A percentile compares a stretch with the other conserved stretches of the same genome.
Conservation (phyloP, 2,113 vertebrate species). For the Paramormyrops kingsleyae region DNA sequence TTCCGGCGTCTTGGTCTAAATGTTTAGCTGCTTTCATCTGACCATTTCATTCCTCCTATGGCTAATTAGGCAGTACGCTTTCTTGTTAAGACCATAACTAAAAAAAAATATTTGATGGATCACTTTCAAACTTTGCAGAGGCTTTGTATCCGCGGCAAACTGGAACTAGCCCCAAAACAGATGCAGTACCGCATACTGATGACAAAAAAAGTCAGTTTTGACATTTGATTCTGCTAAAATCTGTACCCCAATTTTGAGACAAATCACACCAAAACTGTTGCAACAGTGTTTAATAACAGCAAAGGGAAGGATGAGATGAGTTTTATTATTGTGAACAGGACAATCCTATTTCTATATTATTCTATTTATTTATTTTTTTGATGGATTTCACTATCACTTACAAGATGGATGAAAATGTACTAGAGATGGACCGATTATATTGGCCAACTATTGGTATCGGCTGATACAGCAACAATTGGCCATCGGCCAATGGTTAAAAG, state of each 20-base stretch:
- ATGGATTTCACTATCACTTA: not conserved
- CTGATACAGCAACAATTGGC: not conserved
- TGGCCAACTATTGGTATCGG: not conserved
- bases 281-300: no score
- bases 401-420: not conserved
- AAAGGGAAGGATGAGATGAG: not conserved
- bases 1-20: not conserved
- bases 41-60: not conserved
- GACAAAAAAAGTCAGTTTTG: no score
- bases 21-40: not conserved
- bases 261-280: no score
- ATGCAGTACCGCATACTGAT: no score
- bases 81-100: not conserved
- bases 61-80: not conserved
- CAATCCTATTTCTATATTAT: not conserved
- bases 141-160: not conserved
- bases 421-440: not conserved
- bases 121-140: not conserved
- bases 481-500: not conserved
- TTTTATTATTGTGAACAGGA: not conserved
- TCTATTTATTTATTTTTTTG: not conserved
- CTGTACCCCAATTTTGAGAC: no score
- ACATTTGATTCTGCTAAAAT: no score
- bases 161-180: not conserved
- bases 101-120: not conserved